Percentiles rank a stretch among this genome's conserved stretches.
Evolutionary conservation across 2,113 vertebrate genomes (phyloP).

Genomic region (Rhinoderma darwinii): DNA sequence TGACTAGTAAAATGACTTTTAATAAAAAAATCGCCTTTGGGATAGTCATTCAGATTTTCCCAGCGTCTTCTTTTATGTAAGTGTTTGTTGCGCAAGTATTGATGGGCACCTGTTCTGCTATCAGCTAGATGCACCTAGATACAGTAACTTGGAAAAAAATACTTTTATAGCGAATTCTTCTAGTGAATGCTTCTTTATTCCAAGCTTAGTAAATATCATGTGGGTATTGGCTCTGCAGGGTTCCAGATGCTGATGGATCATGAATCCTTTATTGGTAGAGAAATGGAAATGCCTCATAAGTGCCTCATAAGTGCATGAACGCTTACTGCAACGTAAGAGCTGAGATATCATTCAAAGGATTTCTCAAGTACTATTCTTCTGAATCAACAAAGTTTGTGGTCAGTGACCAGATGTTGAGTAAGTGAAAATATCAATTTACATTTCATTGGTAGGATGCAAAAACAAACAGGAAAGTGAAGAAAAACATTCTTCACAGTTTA

Average conservation of each 20-base stretch:
- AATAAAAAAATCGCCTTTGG: no score
- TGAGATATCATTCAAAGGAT: conserved; percentile 26
- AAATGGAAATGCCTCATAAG: conserved; percentile 23
- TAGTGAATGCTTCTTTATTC: background rate
- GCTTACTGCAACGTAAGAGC: background rate
- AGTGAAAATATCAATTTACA: conserved; percentile 55
- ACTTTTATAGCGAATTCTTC: background rate
- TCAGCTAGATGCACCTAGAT: background rate
- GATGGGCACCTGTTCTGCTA: background rate
- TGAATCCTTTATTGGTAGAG: background rate
- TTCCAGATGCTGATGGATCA: conserved; percentile 19
- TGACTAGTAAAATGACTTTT: no score
- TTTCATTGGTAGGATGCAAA: conserved; percentile 52
- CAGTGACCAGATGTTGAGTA: conserved; percentile 46
- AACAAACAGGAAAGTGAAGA: conserved; percentile 49
- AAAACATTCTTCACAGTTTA: conserved; percentile 38
- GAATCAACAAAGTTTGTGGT: conserved; percentile 45
- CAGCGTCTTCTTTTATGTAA: background rate
- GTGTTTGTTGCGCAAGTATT: background rate
- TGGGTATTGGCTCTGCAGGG: background rate
- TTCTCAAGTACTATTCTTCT: conserved; percentile 27
- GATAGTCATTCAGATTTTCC: no score
- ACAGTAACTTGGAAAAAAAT: background rate
- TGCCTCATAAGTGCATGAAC: background rate
- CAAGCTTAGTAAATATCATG: conserved; percentile 1